Base-by-base conservation (phyloP, 2,888 invertebrate genomes). In the Sarcophaga subvicina region DNA sequence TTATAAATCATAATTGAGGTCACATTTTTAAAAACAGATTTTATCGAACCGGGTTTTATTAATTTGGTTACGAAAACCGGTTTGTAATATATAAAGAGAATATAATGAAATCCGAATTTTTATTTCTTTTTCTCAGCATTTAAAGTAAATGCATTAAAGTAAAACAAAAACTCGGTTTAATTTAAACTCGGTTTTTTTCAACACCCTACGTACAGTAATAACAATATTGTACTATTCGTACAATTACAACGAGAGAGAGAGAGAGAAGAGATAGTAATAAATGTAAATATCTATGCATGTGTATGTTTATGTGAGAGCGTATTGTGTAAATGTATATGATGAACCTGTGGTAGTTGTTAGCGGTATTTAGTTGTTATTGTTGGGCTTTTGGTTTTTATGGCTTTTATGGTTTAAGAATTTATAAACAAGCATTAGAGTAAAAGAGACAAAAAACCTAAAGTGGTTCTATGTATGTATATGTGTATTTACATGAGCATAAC, bases 331-430 rank as follows among this genome's bases (percentile, higher is more conserved):
- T 60, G n/a, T 73, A 25, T 66, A 8, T 17, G 20, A 12, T 17
- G 49, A 60, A 76, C 64, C 60, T 79, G 69, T 37, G 79, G 79
- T 72, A 77, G 66, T 81, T 84, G 80, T 83, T 80, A 83, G 81
- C 72, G 85, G 79, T 87, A 69, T 86, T 80, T 59, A 14, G 54
- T 54, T 54, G 54, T 54, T 54, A 80, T 73, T 80, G 73, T 71
- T 83, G 77, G 79, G 80, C 67, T 80, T 80, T 83, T 78, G 84
- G 84, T 75, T 82, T 81, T 82, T 82, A 83, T 80, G 84, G 87
- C 73, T 87, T 88, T 75, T 83, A 75, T 69, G 80, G 71, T 83
- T 86, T 75, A 59, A 75, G 72, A 76, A 69, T 69, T 71, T 14
- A 14, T 54, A 54, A 5, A 76, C 80, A 27, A 83, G 27, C 71